Evolutionary conservation across 1,140 invertebrate species (phyloP).

Genomic region (Pogonomyrmex californicus): DNA sequence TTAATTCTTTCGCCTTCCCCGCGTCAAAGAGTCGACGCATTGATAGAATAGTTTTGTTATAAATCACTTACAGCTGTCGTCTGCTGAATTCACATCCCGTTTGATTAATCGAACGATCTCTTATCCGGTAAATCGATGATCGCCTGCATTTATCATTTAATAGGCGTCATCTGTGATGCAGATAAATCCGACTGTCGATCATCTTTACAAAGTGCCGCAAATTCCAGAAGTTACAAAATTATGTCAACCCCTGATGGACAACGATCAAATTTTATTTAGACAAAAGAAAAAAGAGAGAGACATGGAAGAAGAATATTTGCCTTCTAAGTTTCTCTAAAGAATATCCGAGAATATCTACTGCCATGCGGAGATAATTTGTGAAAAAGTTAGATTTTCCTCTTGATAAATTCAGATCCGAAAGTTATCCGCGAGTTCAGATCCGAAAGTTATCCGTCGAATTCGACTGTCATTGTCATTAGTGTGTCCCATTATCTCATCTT

Average conservation of each 20-base stretch:
- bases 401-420: constrained; percentile 16
- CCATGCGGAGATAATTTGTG: background rate
- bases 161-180: background rate
- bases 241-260: background rate
- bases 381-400: background rate
- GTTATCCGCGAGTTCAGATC: background rate
- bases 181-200: constrained; percentile 21
- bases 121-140: constrained; percentile 53
- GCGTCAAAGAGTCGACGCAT: background rate
- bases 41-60: constrained; percentile 38
- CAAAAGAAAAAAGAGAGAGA: background rate
- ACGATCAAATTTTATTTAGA: background rate
- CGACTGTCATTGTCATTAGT: constrained; percentile 20
- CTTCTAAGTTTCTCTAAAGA: background rate
- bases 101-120: constrained; percentile 47
- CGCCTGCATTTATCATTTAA: background rate
- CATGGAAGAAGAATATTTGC: too few relatives aligned
- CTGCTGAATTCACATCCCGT: constrained; percentile 14
- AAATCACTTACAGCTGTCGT: constrained; percentile 32
- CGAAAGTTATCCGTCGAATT: background rate
- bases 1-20: background rate
- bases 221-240: background rate
- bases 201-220: background rate
- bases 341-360: background rate
- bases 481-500: constrained; percentile 34